Base-by-base conservation (phyloP, 2,797 vertebrate species). In the Echiichthys vipera region DNA sequence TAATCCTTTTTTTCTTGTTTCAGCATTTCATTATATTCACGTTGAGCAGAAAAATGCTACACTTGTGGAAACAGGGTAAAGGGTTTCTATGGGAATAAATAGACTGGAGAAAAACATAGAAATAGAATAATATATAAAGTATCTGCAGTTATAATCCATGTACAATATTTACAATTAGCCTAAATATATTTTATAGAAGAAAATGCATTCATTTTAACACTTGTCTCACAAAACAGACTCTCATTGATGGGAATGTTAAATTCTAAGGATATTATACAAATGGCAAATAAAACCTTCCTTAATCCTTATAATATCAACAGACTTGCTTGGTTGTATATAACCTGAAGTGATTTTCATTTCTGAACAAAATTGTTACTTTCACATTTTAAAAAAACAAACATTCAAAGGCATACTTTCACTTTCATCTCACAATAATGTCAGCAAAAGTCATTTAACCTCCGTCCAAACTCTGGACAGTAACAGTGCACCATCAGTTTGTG, bases 161-260 rank as follows among this genome's bases (percentile, higher is more conserved):
- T 91, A 92, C 84, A 93, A 63, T 91, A 93, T 91, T 89, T 92
- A 92, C 89, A 92, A n/a, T 65, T 47, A 67, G 70, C 24, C 59
- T 80, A 40, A 77, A 71, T 67, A 62, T 62, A 69, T 67, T 59
- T 77, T 25, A 77, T 76, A 75, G 46, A 71, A 77, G 39, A 68
- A 71, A 79, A 72, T 47, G 29, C 55, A 81, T 80, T 78, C 29
- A 73, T 78, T 43, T 27, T 74, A 88, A 91, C 84, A 88, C 83
- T 86, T 77, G 45, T 71, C 37, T 37, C 42, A 66, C 18, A 80
- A 72, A 82, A 80, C 61, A 59, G 40, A 63, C 37, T 74, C 10
- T 77, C 34, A 57, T 58, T 67, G 14, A 11, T 2, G 25, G 36
- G n/a, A 67, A 79, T 36, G 24, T 81, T 65, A 77, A 39, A 78